Conservation (phyloP, 2,113 vertebrate genomes). For the Picathartes gymnocephalus region DNA sequence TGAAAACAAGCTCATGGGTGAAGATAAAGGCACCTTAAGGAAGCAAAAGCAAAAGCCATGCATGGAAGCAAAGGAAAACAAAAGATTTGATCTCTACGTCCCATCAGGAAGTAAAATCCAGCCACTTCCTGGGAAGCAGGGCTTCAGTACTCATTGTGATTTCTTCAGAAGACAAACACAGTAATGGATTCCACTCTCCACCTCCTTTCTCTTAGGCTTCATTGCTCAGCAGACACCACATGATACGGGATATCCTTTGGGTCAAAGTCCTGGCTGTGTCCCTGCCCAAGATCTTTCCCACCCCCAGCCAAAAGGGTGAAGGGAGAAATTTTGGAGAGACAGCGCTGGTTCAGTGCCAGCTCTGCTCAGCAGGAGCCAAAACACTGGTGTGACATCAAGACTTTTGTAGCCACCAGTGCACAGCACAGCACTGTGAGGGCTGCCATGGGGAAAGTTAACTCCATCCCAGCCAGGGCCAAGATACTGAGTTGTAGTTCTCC, state of each 20-base stretch:
- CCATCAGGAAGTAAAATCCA: neutral
- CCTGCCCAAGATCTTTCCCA: neutral
- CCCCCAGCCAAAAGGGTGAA: rapidly evolving
- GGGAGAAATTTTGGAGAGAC: neutral
- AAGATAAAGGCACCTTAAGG: neutral
- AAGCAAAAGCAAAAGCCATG: neutral
- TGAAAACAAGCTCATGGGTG: neutral
- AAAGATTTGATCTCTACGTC: neutral
- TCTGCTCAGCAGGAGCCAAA: neutral
- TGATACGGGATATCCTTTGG: neutral
- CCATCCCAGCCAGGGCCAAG: neutral
- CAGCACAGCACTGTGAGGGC: neutral
- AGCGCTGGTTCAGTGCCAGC: rapidly evolving
- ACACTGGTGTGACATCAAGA: neutral
- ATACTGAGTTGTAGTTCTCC: neutral
- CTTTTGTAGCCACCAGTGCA: neutral
- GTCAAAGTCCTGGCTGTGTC: too few relatives aligned
- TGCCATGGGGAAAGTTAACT: neutral
- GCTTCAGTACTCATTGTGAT: rapidly evolving
- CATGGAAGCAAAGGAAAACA: neutral
- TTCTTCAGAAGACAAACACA: neutral
- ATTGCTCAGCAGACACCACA: neutral
- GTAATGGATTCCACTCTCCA: neutral
- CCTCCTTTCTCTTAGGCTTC: neutral
- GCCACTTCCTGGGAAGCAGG: neutral